A percentile compares a stretch with the other conserved stretches of the same genome.
These are phyloP conservation scores for Tupiocoris notatus DNA, from an alignment of 2,888 invertebrate species.

Conservation along the genomic window DNA sequence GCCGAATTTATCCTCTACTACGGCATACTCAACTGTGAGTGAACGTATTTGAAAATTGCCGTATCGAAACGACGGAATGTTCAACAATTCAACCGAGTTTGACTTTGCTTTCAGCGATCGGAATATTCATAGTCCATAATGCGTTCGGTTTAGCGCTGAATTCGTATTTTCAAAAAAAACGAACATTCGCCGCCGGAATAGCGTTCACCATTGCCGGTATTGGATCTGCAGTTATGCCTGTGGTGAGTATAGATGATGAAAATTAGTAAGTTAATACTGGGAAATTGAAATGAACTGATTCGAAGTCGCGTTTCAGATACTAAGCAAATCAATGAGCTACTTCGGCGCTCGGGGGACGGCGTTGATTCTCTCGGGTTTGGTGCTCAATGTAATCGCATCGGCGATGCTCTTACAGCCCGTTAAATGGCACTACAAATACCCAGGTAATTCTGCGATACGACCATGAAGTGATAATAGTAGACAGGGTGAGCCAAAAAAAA, in stretches of 20 bases:
- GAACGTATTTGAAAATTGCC: no score
- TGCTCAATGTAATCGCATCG: slow-evolving; percentile 62
- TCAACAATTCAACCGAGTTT: not conserved
- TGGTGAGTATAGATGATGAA: no score
- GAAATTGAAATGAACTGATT: no score
- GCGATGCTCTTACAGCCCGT: slow-evolving; percentile 62
- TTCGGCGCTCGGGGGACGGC: slow-evolving; percentile 64
- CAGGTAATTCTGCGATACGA: no score
- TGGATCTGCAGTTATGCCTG: slow-evolving; percentile 66
- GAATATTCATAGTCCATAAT: slow-evolving; percentile 62
- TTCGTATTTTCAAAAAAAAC: slow-evolving; percentile 64
- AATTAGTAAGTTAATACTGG: no score
- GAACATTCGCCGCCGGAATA: slow-evolving; percentile 63
- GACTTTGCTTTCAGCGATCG: slow-evolving; percentile 59
- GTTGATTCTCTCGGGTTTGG: slow-evolving; percentile 62
- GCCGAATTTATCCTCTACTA: slow-evolving; percentile 63
- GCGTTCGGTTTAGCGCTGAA: slow-evolving; percentile 65
- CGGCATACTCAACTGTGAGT: slow-evolving; percentile 66
- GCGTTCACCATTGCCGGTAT: slow-evolving; percentile 66
- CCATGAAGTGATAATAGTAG: no score
- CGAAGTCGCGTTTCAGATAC: slow-evolving; percentile 51
- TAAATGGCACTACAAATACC: slow-evolving; percentile 62
- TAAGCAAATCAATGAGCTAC: slow-evolving; percentile 59
- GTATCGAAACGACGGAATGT: no score
- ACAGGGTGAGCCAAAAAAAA: no score